Conservation (phyloP, 35 echinoderm and acorn worm genomes). For the Amphiura filiformis region DNA sequence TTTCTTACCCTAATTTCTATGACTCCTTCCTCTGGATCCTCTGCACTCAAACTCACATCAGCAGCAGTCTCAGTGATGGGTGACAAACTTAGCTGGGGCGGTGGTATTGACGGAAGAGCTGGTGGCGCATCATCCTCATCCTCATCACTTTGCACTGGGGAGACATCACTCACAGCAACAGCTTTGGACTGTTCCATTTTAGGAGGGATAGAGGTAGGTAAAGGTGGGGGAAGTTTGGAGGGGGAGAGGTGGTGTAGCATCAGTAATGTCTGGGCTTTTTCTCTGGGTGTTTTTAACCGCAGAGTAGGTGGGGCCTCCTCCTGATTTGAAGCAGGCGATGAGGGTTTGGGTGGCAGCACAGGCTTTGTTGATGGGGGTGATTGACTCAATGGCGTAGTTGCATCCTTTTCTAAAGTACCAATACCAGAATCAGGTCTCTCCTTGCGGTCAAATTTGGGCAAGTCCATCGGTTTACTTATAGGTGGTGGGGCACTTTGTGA, state of each 20-base stretch:
- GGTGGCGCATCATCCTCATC: constrained; percentile 50
- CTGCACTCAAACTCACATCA: constrained; percentile 27
- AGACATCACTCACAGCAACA: neutral
- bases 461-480: neutral
- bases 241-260: neutral
- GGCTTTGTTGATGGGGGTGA: neutral
- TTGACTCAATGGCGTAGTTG: neutral
- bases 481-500: neutral
- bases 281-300: neutral
- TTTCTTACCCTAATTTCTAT: constrained; percentile 84
- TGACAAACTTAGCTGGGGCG: constrained; percentile 46
- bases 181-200: constrained; percentile 20
- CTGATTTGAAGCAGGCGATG: neutral
- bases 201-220: constrained; percentile 27
- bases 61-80: neutral
- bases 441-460: neutral
- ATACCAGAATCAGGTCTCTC: constrained; percentile 5
- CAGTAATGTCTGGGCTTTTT: too few relatives aligned
- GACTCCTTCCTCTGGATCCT: constrained; percentile 78
- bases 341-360: neutral
- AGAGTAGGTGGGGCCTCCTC: neutral
- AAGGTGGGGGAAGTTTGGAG: constrained; percentile 30
- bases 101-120: constrained; percentile 58
- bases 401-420: neutral
- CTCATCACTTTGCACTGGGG: neutral